Base-by-base conservation (phyloP, 37 sponge, comb jelly and placozoan genomes). In the Cladorhizidae sp. region DNA sequence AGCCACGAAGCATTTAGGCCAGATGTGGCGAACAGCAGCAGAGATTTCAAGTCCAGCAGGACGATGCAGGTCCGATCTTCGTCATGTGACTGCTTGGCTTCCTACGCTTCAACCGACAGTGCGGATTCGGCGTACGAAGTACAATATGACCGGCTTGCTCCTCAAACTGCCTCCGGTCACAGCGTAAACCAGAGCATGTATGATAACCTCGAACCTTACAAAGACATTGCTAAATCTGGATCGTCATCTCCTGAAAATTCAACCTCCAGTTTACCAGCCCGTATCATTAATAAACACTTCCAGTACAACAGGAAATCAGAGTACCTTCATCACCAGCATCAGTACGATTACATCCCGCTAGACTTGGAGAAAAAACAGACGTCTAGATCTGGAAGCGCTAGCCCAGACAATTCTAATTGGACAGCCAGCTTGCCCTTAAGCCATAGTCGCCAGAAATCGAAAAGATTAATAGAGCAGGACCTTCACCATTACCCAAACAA, bases 321-420 rank as follows among this genome's bases (percentile, higher is more conserved):
- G 5, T 12, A 72, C 11, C 54, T 74, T 9, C 49, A 64, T 7
- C 80, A 32, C 37, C 43, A 20, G 11, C 87, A 86, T 42, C 43
- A 39, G 1, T 86, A 86, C 52, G 87, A 86, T 43, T 62, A 80
- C 28, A 64, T 82, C 45, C 74, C 64, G 15, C 55, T 63, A 25
- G 74, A 64, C 3, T 31, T 31, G 35, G 67, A 65, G 35, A 12
- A 2, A 3, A 65, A 65, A 31, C 33, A 17, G 35, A 65, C 11
- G 25, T 26, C 17, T 2, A 1, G 20, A 43, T 64, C 45, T 28
- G 55, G 63, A 40, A 39, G 49, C 28, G 25, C 14, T 41, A 76
- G 64, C 28, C 51, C 67, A 7, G 21, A 7, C 3, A 57, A 37
- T 59, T 52, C 55, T 15, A 20, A 43, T 0, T 82, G 83, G 80